A percentile compares a stretch with the other conserved stretches of the same genome.
These are phyloP conservation scores for Penaeus vannamei DNA, from an alignment of 1,140 invertebrate species.

Conservation along the genomic window DNA sequence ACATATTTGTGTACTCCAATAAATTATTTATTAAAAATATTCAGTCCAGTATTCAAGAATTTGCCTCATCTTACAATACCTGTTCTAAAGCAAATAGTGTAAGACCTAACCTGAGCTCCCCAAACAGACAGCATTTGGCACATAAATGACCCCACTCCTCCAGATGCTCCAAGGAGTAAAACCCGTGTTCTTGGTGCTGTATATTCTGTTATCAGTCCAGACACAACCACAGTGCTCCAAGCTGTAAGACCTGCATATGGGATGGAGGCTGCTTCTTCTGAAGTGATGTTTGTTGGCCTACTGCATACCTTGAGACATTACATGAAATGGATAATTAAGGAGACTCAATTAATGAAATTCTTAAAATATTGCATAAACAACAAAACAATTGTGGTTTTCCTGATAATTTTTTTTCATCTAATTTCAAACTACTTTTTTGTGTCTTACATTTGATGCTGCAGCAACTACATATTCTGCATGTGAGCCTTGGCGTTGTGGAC, in stretches of 20 bases:
- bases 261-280: constrained; percentile 78
- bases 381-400: neutral
- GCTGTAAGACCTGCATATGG: constrained; percentile 53
- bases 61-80: neutral
- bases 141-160: constrained; percentile 89
- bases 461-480: constrained; percentile 55
- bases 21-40: neutral
- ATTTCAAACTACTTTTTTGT: neutral
- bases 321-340: too few relatives aligned
- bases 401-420: too few relatives aligned
- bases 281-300: constrained; percentile 79
- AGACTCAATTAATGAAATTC: neutral
- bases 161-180: constrained; percentile 89
- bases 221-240: constrained; percentile 53
- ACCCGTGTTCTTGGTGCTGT: constrained; percentile 16
- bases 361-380: neutral
- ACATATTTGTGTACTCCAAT: neutral
- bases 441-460: constrained; percentile 56
- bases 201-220: constrained; percentile 29
- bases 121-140: constrained; percentile 87
- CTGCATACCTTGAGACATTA: constrained; percentile 75
- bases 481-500: constrained; percentile 50
- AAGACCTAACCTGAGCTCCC: constrained; percentile 76
- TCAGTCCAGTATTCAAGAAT: neutral
- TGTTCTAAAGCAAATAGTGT: neutral